phyloP scores from a whole-genome alignment of 2,888 invertebrate genomes.

The Trichopria drosophilae region DNA sequence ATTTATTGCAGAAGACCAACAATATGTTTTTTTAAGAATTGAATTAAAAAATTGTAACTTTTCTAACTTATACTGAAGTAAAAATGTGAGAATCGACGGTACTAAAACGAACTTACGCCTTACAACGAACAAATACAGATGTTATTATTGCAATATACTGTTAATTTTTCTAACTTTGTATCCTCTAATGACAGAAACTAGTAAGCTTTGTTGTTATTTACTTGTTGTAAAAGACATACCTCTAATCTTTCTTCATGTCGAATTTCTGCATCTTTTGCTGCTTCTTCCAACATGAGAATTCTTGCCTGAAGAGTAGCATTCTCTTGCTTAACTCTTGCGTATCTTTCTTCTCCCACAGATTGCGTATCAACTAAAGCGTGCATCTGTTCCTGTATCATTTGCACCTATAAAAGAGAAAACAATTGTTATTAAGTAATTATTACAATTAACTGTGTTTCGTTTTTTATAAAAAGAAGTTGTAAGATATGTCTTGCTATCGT shows the following conservation, averaged over 20 bases:
- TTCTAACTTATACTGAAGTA: too few species aligned
- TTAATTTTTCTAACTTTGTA: too few species aligned
- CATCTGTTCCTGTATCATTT: slow-evolving; percentile 90
- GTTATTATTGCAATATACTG: too few species aligned
- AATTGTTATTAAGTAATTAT: background rate
- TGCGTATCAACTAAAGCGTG: slow-evolving; percentile 86
- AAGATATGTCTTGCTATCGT: too few species aligned
- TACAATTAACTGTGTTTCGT: slow-evolving; percentile 1
- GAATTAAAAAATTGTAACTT: too few species aligned
- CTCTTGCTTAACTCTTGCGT: slow-evolving; percentile 87
- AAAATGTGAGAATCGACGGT: too few species aligned
- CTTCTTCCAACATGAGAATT: slow-evolving; percentile 88
- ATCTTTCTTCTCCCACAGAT: slow-evolving; percentile 83
- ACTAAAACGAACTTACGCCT: too few species aligned
- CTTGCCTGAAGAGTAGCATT: slow-evolving; percentile 89
- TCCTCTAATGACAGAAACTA: too few species aligned
- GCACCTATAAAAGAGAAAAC: slow-evolving; percentile 69
- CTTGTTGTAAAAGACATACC: slow-evolving; percentile 52
- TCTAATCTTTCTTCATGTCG: slow-evolving; percentile 61
- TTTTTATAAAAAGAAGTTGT: background rate
- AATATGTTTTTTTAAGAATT: too few species aligned
- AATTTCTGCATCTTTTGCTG: slow-evolving; percentile 57
- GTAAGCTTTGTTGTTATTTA: too few species aligned
- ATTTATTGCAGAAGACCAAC: too few species aligned
- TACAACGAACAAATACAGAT: too few species aligned